Conservation (phyloP, 2,113 vertebrate species). For the Scortum barcoo region DNA sequence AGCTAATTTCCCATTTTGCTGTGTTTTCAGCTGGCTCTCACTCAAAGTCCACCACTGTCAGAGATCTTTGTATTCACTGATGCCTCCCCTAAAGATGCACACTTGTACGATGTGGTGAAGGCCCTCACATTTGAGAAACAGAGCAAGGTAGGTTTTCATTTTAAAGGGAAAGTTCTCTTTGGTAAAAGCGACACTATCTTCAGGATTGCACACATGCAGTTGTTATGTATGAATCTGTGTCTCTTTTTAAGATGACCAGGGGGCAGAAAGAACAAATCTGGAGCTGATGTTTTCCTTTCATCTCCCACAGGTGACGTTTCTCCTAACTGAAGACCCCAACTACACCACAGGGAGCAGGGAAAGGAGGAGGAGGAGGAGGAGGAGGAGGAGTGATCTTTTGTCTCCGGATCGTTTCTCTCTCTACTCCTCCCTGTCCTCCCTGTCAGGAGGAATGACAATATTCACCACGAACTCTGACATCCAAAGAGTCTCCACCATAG, state of each 20-base stretch:
- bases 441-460: conserved; percentile 89
- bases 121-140: conserved; percentile 85
- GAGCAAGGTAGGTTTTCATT: conserved; percentile 82
- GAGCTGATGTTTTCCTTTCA: too few species aligned
- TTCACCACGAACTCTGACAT: conserved; percentile 90
- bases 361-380: conserved; percentile 6
- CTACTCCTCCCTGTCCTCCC: conserved; percentile 84
- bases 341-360: conserved; percentile 27
- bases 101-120: conserved; percentile 85
- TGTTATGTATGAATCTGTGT: not conserved
- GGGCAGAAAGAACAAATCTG: not conserved
- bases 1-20: not conserved
- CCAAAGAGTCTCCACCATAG: conserved; percentile 81
- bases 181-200: not conserved
- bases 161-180: not conserved
- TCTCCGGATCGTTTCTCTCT: conserved; percentile 86
- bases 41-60: conserved; percentile 88
- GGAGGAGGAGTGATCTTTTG: conserved; percentile 76
- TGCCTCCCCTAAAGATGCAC: conserved; percentile 88
- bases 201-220: not conserved
- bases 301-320: conserved; percentile 86
- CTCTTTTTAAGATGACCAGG: not conserved
- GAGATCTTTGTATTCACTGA: conserved; percentile 93
- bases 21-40: conserved; percentile 86
- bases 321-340: conserved; percentile 88